Base-by-base conservation (phyloP, 2,888 invertebrate species). In the Boloria euphrosyne region DNA sequence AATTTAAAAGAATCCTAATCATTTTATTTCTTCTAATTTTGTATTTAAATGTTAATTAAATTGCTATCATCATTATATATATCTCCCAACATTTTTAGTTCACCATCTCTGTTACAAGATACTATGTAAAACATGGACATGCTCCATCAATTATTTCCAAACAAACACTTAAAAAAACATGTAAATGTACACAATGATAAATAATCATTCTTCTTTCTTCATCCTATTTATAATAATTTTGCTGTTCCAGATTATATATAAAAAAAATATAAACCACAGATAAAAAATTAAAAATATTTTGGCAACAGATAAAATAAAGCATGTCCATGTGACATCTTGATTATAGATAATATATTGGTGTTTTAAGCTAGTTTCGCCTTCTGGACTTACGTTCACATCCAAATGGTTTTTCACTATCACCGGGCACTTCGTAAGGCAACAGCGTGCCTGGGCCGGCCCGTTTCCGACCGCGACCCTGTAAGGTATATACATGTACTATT, bases 331-430 rank as follows among this genome's bases (percentile, higher is more conserved):
- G 31, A 38, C 31, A 27, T 46, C 22, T 52, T 22, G 46, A 62
- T 6, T 27, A 53, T 31, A 53, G 18, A 44, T 27, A 22, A 22
- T 17, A 49, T 31, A 51, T 17, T 31, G 14, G 4, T 13, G 14
- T 43, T 43, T 17, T 43, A 67, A 74, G 76, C 83, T 90, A 91
- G 78, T 91, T 86, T 76, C 81, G 79, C 83, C 86, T 83, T 73
- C 90, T 76, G 68, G 93, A 96, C 96, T 96, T 95, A 97, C 97
- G 95, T 95, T 97, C 97, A 93, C 97, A 97, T 83, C 96, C 95
- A 93, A 95, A 97, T 47, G 97, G 97, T 85, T 97, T 97, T 84
- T 97, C 97, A 57, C 95, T 94, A 85, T 97, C 97, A 54, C 95
- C 95, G 13, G 94, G 93, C 38, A 94, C 94, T 82, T 95, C 95